A percentile compares a stretch with the other conserved stretches of the same genome.
Evolutionary conservation across 2,113 vertebrate genomes (phyloP).

Genomic region (Chaenogobius annularis): DNA sequence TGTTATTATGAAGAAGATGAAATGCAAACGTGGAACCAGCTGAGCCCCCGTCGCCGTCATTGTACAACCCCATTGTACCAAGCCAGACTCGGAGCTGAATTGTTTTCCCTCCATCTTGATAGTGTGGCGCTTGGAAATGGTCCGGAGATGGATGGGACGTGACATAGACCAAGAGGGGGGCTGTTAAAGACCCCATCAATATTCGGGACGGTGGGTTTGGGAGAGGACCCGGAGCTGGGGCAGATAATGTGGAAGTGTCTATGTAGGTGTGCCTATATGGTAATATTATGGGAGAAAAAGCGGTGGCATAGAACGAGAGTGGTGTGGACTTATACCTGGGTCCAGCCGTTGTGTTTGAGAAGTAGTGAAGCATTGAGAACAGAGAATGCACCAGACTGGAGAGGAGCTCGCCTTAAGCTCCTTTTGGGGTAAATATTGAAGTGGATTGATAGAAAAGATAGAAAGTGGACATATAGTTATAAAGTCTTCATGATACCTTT

Average conservation of each 20-base stretch:
- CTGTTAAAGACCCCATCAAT: conserved; percentile 77
- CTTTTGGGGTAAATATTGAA: not conserved
- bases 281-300: not conserved
- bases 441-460: not conserved
- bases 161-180: conserved; percentile 71
- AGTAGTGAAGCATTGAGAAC: conserved; percentile 4
- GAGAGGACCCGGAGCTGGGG: conserved; percentile 42
- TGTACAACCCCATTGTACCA: conserved; percentile 40
- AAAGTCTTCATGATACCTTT: not conserved
- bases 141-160: conserved; percentile 69
- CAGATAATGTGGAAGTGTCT: conserved; percentile 12
- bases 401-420: not conserved
- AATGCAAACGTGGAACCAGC: conserved; percentile 47
- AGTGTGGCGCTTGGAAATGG: conserved; percentile 62
- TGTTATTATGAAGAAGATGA: conserved; percentile 64
- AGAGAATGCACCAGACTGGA: conserved; percentile 3
- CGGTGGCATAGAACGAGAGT: not conserved
- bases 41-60: conserved; percentile 40
- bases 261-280: conserved; percentile 24
- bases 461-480: not conserved
- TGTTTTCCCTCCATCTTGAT: conserved; percentile 58
- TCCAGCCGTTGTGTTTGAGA: not conserved
- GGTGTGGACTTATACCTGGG: not conserved
- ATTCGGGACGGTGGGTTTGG: conserved; percentile 63
- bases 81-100: conserved; percentile 44